These are phyloP conservation scores for Hucho hucho DNA, from an alignment of 2,113 vertebrate species.

Conservation along the genomic window DNA sequence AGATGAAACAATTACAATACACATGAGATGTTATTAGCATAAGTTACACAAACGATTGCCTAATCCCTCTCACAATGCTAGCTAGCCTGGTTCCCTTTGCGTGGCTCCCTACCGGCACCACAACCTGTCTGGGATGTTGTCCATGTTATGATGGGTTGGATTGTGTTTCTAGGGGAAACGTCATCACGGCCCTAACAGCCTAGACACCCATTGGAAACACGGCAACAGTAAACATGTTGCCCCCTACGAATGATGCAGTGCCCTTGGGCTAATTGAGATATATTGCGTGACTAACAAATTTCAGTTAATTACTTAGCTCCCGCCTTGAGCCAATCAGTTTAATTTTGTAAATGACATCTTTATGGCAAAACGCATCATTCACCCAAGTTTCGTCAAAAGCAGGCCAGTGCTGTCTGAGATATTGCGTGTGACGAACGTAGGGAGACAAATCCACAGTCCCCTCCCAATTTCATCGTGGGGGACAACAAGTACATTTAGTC, in stretches of 20 bases:
- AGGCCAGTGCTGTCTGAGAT: too few species aligned
- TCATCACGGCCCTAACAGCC: constrained; percentile 24
- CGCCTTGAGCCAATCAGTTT: too few species aligned
- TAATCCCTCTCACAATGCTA: background rate
- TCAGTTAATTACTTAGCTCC: too few species aligned
- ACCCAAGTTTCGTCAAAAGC: too few species aligned
- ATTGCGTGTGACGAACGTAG: too few species aligned
- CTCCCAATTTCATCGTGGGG: too few species aligned
- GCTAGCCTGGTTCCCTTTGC: background rate
- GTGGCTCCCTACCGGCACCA: background rate
- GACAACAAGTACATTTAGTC: too few species aligned
- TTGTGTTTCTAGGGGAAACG: constrained; percentile 44
- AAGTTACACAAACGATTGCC: background rate
- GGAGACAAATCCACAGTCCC: too few species aligned
- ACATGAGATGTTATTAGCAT: background rate
- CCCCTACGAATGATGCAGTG: constrained; percentile 4
- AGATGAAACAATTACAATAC: background rate
- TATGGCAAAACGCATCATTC: too few species aligned
- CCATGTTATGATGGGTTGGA: background rate
- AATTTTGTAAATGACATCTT: too few species aligned
- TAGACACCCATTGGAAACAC: constrained; percentile 24
- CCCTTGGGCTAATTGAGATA: background rate
- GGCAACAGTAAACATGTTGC: constrained; percentile 28
- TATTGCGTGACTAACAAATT: background rate
- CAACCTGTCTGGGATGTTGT: background rate